A percentile compares a stretch with the other conserved stretches of the same genome.
These are phyloP conservation scores for Novumbra hubbsi DNA, from an alignment of 2,797 vertebrate species.

Conservation along the genomic window DNA sequence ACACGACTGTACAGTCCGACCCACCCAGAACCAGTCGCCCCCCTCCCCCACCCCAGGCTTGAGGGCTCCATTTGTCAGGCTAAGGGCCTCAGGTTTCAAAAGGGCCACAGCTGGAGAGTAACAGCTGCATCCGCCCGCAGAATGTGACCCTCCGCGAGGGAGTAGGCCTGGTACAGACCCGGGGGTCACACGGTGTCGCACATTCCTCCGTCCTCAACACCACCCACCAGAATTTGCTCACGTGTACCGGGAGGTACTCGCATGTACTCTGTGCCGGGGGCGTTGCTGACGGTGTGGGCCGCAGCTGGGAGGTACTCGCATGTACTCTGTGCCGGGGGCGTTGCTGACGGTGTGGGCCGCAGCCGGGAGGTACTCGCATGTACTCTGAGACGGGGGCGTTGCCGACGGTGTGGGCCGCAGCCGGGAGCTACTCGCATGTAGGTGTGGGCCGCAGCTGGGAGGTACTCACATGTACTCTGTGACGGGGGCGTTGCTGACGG, in stretches of 20 bases:
- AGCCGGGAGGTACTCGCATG: constrained; percentile 87
- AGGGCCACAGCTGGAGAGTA: constrained; percentile 58
- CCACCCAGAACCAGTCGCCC: too few relatives aligned
- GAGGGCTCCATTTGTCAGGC: constrained; percentile 26
- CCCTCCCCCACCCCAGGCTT: neutral
- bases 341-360: constrained; percentile 83
- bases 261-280: too few relatives aligned
- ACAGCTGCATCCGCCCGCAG: constrained; percentile 58
- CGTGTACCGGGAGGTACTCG: too few relatives aligned
- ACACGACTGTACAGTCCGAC: constrained; percentile 1
- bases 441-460: too few relatives aligned
- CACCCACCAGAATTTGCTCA: neutral
- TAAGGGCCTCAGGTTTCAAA: constrained; percentile 51
- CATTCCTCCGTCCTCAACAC: constrained; percentile 13
- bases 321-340: constrained; percentile 97
- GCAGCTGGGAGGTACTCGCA: constrained; percentile 79
- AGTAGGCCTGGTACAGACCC: constrained; percentile 1
- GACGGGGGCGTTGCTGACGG: constrained; percentile 96
- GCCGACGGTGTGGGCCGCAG: constrained; percentile 97
- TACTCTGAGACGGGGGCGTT: constrained; percentile 98
- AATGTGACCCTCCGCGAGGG: constrained; percentile 27
- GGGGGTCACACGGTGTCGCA: constrained; percentile 28
- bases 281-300: too few relatives aligned
- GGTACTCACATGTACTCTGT: constrained; percentile 97
- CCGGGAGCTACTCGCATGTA: too few relatives aligned